phyloP scores from a whole-genome alignment of 2,113 vertebrate genomes.

The Carassius carassius region DNA sequence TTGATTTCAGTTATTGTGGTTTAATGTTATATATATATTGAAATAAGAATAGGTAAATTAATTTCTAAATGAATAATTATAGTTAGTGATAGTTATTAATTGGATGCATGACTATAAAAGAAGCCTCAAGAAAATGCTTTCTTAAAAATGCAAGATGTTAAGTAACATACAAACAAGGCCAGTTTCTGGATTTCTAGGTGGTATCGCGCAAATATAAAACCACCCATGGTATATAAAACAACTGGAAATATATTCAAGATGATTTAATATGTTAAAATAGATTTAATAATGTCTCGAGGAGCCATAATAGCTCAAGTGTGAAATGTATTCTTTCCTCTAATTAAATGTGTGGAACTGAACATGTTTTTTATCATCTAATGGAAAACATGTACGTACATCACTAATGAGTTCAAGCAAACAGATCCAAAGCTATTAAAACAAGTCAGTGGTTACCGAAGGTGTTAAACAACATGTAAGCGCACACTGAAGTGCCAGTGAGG shows the following conservation, averaged over 20 bases:
- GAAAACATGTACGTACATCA: background rate
- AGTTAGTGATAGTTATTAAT: background rate
- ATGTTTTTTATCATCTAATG: background rate
- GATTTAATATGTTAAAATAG: background rate
- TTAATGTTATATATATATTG: background rate
- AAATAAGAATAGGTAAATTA: background rate
- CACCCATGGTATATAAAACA: background rate
- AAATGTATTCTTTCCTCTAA: constrained; percentile 10
- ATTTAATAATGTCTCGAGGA: background rate
- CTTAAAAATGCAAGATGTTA: background rate
- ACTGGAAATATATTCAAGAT: background rate
- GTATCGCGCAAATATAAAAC: background rate
- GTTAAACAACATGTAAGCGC: constrained; percentile 68
- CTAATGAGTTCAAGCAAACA: constrained; percentile 5
- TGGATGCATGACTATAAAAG: background rate
- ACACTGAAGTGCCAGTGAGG: background rate
- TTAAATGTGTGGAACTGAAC: constrained; percentile 34
- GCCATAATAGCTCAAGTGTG: background rate
- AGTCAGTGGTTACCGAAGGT: constrained; percentile 66
- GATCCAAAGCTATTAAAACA: constrained; percentile 53
- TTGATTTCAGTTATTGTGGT: background rate
- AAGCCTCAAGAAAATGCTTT: background rate
- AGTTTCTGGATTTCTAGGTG: background rate
- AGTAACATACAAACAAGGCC: background rate
- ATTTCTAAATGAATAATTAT: background rate